phyloP scores from a whole-genome alignment of 2,888 invertebrate genomes.

The Chrysopilus asiliformis region DNA sequence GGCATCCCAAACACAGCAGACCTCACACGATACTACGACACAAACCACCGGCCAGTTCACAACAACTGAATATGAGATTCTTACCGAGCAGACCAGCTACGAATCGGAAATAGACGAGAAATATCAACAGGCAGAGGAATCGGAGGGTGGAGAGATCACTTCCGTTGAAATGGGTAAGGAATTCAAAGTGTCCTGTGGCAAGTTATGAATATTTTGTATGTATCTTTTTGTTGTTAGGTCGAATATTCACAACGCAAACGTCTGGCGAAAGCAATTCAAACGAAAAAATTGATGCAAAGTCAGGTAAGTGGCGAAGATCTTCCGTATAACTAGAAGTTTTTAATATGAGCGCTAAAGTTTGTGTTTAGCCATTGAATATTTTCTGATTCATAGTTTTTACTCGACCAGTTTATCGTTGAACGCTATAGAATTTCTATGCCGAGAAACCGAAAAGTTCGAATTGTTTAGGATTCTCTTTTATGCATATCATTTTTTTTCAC shows the following conservation, averaged over 20 bases:
- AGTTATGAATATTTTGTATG: neutral
- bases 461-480: too few species aligned
- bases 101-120: slow-evolving; percentile 35
- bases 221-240: too few species aligned
- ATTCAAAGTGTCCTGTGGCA: too few species aligned
- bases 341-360: too few species aligned
- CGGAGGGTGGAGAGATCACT: slow-evolving; percentile 28
- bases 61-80: slow-evolving; percentile 34
- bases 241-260: slow-evolving; percentile 12
- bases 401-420: too few species aligned
- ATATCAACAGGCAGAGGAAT: slow-evolving; percentile 24
- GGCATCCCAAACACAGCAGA: slow-evolving; percentile 22
- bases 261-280: slow-evolving; percentile 8
- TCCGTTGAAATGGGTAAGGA: slow-evolving; percentile 32
- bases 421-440: too few species aligned
- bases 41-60: slow-evolving; percentile 31
- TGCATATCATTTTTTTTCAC: too few species aligned
- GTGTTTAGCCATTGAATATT: too few species aligned
- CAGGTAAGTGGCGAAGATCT: too few species aligned
- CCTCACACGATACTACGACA: slow-evolving; percentile 28
- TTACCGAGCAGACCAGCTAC: slow-evolving; percentile 19
- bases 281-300: slow-evolving; percentile 26
- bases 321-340: too few species aligned
- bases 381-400: too few species aligned
- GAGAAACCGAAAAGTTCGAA: too few species aligned